phyloP scores from a whole-genome alignment of 2,797 vertebrate genomes.

The Coregonus suidteri region DNA sequence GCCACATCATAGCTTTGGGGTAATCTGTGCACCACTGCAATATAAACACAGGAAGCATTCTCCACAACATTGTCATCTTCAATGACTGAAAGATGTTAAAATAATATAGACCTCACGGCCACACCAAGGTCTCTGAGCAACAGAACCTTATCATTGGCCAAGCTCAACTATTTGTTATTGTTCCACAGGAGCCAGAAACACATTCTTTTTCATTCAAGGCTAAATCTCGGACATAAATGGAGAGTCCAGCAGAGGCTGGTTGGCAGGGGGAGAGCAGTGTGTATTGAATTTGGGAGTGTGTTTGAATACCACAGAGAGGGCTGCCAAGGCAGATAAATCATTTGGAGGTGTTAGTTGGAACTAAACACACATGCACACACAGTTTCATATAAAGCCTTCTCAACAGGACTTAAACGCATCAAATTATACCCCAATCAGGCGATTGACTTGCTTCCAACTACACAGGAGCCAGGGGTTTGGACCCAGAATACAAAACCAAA shows the following conservation, averaged over 20 bases:
- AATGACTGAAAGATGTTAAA: constrained; percentile 27
- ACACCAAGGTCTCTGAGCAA: neutral
- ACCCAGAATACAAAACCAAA: neutral
- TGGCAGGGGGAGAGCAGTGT: constrained; percentile 4
- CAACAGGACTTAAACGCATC: neutral
- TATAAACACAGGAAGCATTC: neutral
- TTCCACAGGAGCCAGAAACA: constrained; percentile 21
- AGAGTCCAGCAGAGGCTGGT: neutral
- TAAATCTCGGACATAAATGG: constrained; percentile 37
- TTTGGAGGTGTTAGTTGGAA: neutral
- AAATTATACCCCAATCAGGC: neutral
- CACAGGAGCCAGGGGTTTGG: neutral
- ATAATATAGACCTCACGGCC: neutral
- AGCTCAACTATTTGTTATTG: constrained; percentile 32
- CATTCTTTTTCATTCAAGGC: constrained; percentile 46
- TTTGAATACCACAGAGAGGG: constrained; percentile 50
- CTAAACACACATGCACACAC: neutral
- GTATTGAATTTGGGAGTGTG: constrained; percentile 46
- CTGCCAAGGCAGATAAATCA: constrained; percentile 56
- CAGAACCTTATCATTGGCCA: neutral
- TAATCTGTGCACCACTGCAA: constrained; percentile 22
- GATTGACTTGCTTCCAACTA: neutral
- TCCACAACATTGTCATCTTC: neutral
- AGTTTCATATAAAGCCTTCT: neutral
- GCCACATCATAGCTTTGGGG: constrained; percentile 22